phyloP scores from a whole-genome alignment of 2,888 invertebrate genomes.

The Nemoura dubitans region DNA sequence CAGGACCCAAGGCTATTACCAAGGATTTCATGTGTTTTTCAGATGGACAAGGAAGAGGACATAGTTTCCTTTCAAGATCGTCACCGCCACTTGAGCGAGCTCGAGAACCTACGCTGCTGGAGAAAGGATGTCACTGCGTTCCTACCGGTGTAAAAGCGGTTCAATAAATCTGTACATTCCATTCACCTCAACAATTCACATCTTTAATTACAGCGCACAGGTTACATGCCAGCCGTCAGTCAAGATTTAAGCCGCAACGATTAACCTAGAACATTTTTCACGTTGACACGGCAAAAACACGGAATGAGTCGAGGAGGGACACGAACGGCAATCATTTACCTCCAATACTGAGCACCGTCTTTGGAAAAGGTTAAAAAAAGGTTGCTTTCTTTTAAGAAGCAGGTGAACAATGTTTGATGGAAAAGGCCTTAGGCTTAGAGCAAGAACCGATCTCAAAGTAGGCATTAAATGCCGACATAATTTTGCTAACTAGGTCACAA shows the following conservation, averaged over 20 bases:
- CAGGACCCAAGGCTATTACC: too few species aligned
- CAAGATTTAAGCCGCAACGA: neutral
- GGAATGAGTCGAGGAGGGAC: neutral
- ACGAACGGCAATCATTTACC: too few species aligned
- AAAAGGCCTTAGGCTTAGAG: neutral
- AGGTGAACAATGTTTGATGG: neutral
- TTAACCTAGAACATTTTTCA: neutral
- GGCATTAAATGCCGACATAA: too few species aligned
- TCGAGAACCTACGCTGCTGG: too few species aligned
- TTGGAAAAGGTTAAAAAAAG: neutral
- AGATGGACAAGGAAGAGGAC: neutral
- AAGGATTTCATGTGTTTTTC: too few species aligned
- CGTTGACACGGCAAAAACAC: neutral
- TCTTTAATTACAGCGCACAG: neutral
- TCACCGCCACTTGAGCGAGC: too few species aligned
- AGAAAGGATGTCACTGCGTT: too few species aligned
- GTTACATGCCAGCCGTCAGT: neutral
- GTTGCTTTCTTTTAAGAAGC: neutral
- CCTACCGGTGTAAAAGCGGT: too few species aligned
- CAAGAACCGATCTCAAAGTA: too few species aligned
- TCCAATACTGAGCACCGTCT: too few species aligned
- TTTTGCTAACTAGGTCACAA: too few species aligned
- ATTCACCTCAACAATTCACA: conserved; percentile 28
- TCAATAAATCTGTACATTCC: too few species aligned
- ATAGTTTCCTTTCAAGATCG: neutral